Evolutionary conservation across 1,140 invertebrate species (phyloP), one percentile per base, ranked within the genome.

Genomic region (Colletes gigas): DNA sequence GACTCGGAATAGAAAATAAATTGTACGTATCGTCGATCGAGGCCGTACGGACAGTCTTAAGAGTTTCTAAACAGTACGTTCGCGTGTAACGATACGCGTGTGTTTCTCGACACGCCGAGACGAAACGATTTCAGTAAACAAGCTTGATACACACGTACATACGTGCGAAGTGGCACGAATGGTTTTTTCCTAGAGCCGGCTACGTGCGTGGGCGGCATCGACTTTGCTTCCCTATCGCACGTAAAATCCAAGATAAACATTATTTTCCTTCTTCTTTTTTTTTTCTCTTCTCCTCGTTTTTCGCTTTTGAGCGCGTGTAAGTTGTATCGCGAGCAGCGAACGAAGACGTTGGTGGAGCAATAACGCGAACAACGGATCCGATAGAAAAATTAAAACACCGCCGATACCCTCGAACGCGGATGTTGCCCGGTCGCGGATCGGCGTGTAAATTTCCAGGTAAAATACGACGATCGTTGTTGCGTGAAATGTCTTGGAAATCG

Each of bases 131-230:
- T 80, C 78, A 74, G 75, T 80, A 80, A 80, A 80, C 78, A 75
- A 60, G 71, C 71, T 52, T 30, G 71, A 74, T 72, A 57, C 78
- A 75, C 78, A 57, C 78, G 78, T 80, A 67, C 71, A 60, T 59
- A 68, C 78, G 71, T 59, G 62, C 72, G 50, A 75, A 67, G 72
- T 75, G 78, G 72, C 78, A 80, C 78, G 78, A 80, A 80, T 75
- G 78, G 41, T 67, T 80, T 80, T 80, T 80, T 74, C 63, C 77
- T 65, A 73, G 78, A 75, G 52, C 0, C 62, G 60, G 3, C n/a
- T 80, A 80, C 71, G 78, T 80, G 72, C 78, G 78, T 80, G 72
- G 78, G 78, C 78, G 72, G 44, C 60, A 63, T 52, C 78, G 63
- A 52, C 54, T 59, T 67, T 60, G 71, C 71, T 68, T 75, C 71